Conservation (phyloP, 2,113 vertebrate species). For the Mirza zaza region DNA sequence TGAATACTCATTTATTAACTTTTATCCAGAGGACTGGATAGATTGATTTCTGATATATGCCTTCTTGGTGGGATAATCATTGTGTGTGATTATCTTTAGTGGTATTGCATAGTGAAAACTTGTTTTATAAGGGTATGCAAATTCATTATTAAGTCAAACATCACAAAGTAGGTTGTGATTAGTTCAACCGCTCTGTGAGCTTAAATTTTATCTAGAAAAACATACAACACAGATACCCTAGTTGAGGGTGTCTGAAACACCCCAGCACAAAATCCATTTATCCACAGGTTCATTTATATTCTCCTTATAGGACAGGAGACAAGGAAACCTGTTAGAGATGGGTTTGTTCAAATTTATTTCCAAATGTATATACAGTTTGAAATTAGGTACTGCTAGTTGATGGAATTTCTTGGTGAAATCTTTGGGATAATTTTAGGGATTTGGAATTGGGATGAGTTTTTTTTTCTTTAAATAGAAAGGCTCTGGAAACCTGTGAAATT, state of each 20-base stretch:
- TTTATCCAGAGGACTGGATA: neutral
- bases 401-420: neutral
- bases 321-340: neutral
- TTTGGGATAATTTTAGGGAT: neutral
- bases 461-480: neutral
- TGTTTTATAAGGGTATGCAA: neutral
- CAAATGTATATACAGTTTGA: neutral
- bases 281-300: neutral
- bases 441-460: neutral
- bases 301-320: neutral
- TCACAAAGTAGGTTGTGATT: too few relatives aligned
- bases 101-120: neutral
- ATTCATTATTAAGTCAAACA: neutral
- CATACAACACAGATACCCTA: neutral
- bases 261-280: neutral
- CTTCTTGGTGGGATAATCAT: neutral
- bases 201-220: neutral
- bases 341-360: neutral
- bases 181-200: too few relatives aligned
- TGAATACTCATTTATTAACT: neutral
- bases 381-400: neutral
- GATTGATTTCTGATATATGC: neutral
- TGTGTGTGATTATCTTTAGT: neutral
- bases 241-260: neutral
- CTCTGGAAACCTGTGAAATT: neutral